Percentiles rank a stretch among this genome's conserved stretches.
Evolutionary conservation across 2,797 vertebrate genomes (phyloP).

Genomic region (Sarcoramphus papa): DNA sequence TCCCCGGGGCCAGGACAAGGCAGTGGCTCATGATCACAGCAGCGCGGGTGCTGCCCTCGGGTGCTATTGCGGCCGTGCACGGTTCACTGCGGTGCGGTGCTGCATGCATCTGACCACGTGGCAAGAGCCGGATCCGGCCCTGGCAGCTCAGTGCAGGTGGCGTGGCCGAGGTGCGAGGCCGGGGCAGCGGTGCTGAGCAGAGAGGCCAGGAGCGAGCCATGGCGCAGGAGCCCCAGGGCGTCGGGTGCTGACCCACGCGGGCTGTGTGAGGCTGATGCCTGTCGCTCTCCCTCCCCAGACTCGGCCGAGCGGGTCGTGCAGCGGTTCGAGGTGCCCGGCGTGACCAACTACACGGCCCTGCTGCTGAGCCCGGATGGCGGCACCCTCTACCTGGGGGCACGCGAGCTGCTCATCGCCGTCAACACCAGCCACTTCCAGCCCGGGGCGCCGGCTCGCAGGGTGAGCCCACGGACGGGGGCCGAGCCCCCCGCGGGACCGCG

Average conservation of each 20-base stretch:
- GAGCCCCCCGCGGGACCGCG: fast-evolving
- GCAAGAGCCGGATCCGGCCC: fast-evolving
- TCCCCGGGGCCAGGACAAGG: background rate
- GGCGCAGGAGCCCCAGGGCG: fast-evolving
- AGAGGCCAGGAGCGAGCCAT: background rate
- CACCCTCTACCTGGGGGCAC: constrained; percentile 85
- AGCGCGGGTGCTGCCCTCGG: background rate
- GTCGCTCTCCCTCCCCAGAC: background rate
- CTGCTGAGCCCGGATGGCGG: constrained; percentile 84
- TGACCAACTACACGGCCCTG: constrained; percentile 86
- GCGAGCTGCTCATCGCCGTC: constrained; percentile 85
- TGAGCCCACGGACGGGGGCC: background rate
- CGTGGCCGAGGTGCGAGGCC: background rate
- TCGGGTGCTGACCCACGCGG: fast-evolving
- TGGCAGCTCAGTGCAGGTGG: fast-evolving
- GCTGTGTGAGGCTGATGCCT: background rate
- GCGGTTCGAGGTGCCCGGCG: constrained; percentile 76
- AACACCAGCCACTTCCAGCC: constrained; percentile 65
- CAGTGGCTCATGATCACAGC: background rate
- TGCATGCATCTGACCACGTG: fast-evolving
- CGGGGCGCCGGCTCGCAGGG: background rate
- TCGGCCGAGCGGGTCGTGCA: constrained; percentile 74
- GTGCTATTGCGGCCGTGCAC: fast-evolving
- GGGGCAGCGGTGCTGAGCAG: background rate
- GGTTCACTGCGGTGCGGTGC: background rate